Evolutionary conservation across 2,797 vertebrate species (phyloP).

Genomic region (Sebastes taczanowskii): DNA sequence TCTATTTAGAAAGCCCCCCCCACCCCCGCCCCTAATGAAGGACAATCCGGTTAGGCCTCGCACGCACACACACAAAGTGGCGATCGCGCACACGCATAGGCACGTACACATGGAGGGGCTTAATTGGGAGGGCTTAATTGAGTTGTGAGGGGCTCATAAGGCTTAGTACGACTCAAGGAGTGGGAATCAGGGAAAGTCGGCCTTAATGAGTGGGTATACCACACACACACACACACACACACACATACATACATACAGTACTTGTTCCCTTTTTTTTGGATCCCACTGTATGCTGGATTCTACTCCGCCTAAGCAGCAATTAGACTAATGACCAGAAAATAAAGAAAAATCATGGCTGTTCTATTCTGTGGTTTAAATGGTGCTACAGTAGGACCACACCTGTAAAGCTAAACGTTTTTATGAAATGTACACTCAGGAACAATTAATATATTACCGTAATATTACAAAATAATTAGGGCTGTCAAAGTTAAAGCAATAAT

Average conservation of each 20-base stretch:
- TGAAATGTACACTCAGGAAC: neutral
- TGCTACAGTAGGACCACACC: conserved; percentile 10
- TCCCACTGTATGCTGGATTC: conserved; percentile 44
- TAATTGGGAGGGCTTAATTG: conserved; percentile 82
- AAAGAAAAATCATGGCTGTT: conserved; percentile 42
- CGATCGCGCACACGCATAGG: conserved; percentile 24
- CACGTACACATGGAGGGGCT: conserved; percentile 60
- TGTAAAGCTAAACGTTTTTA: neutral
- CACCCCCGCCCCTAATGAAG: conserved; percentile 74
- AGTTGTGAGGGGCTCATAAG: conserved; percentile 81
- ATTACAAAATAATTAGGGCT: neutral
- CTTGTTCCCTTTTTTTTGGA: conserved; percentile 46
- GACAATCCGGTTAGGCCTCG: conserved; percentile 83
- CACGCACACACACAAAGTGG: conserved; percentile 1
- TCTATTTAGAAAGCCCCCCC: conserved; percentile 75
- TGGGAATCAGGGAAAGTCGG: conserved; percentile 75
- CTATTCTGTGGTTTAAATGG: conserved; percentile 12
- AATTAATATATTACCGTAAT: neutral
- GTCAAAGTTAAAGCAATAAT: no score
- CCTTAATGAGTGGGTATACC: conserved; percentile 74
- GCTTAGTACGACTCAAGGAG: conserved; percentile 77
- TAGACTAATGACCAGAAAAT: conserved; percentile 73
- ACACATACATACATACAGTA: conserved; percentile 17
- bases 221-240: conserved; percentile 18
- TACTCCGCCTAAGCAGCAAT: conserved; percentile 63